Conservation (phyloP, 2,888 invertebrate genomes). For the Anarsia innoxiella region DNA sequence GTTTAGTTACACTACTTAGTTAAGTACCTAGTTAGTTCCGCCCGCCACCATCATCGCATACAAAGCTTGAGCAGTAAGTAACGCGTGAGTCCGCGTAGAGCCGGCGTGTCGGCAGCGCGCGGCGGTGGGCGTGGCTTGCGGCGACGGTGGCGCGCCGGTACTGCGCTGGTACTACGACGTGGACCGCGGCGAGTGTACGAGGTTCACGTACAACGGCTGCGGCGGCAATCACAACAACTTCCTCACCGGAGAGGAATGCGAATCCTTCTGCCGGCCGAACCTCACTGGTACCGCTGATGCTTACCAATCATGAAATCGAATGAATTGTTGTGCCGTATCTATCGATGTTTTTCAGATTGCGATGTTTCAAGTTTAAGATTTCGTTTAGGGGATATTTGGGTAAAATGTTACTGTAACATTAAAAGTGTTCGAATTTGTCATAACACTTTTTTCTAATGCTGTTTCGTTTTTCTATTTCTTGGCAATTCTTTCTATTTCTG, state of each 20-base stretch:
- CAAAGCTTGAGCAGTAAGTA: slow-evolving; percentile 11
- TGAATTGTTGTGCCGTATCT: neutral
- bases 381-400: too few species aligned
- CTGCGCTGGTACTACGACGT: slow-evolving; percentile 86
- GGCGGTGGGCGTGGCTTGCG: slow-evolving; percentile 41
- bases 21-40: too few species aligned
- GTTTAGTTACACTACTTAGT: too few species aligned
- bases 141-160: slow-evolving; percentile 30
- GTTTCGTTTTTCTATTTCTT: too few species aligned
- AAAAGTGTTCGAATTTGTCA: too few species aligned
- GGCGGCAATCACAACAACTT: slow-evolving; percentile 92
- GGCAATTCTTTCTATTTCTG: too few species aligned
- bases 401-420: too few species aligned
- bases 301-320: neutral
- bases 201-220: slow-evolving; percentile 91
- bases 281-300: slow-evolving; percentile 10
- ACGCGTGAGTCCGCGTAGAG: slow-evolving; percentile 24
- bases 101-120: slow-evolving; percentile 37
- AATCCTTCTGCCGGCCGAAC: slow-evolving; percentile 37
- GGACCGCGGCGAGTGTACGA: slow-evolving; percentile 79
- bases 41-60: neutral
- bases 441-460: too few species aligned
- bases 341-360: neutral
- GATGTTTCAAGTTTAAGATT: too few species aligned
- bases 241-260: slow-evolving; percentile 81